A percentile compares a stretch with the other conserved stretches of the same genome.
Conservation (phyloP, 1,140 invertebrate species). For the Drosophila ercepeae region DNA sequence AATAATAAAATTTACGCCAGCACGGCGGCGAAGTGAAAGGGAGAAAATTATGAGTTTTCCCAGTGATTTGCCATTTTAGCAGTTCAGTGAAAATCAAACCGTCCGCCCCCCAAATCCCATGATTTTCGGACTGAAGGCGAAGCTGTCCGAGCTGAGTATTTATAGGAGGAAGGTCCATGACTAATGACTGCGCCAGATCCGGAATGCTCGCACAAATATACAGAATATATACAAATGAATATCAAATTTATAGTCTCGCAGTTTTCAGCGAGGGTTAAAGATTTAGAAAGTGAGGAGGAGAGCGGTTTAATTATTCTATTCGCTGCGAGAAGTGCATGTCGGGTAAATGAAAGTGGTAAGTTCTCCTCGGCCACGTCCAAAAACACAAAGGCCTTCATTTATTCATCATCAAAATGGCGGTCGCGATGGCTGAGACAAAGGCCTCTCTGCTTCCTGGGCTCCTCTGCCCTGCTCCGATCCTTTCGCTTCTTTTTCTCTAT, state of each 20-base stretch:
- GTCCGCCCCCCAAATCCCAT: not conserved
- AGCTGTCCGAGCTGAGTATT: constrained; percentile 17
- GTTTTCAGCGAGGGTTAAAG: not conserved
- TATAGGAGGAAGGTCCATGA: constrained; percentile 34
- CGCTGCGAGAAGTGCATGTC: constrained; percentile 34
- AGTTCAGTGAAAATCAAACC: constrained; percentile 20
- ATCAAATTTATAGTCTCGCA: constrained; percentile 21
- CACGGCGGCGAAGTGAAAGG: constrained; percentile 31
- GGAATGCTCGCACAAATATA: not conserved
- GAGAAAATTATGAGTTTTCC: constrained; percentile 41
- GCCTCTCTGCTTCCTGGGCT: constrained; percentile 1
- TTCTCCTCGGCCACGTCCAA: constrained; percentile 40
- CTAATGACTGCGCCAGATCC: constrained; percentile 27
- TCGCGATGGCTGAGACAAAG: constrained; percentile 67
- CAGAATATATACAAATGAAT: constrained; percentile 11
- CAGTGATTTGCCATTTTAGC: constrained; percentile 35
- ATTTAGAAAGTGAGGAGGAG: not conserved
- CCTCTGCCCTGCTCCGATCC: not conserved
- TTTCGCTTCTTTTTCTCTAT: not conserved
- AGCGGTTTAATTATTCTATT: constrained; percentile 65
- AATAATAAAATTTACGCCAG: constrained; percentile 71
- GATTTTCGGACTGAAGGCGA: constrained; percentile 6
- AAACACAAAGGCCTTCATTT: constrained; percentile 75
- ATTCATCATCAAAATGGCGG: constrained; percentile 78
- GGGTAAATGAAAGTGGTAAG: constrained; percentile 75